phyloP scores from a whole-genome alignment of 2,888 invertebrate species.

The Morinoia aosen region DNA sequence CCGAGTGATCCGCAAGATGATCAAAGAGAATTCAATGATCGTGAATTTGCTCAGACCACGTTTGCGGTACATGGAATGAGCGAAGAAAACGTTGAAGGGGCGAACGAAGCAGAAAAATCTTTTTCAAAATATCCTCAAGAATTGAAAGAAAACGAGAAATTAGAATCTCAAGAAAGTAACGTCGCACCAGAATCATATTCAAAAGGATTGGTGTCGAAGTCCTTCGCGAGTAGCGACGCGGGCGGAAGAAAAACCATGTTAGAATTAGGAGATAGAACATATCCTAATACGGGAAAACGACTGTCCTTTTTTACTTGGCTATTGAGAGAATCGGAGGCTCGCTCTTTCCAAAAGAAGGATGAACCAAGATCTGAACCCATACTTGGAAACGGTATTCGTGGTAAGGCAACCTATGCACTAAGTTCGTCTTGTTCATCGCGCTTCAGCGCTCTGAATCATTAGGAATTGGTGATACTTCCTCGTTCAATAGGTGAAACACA shows the following conservation, averaged over 20 bases:
- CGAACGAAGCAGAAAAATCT: neutral
- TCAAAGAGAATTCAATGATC: neutral
- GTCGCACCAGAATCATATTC: neutral
- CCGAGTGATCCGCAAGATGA: neutral
- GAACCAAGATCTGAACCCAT: neutral
- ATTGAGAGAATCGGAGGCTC: neutral
- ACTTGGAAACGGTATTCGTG: neutral
- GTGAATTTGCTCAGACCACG: neutral
- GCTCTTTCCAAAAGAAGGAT: neutral
- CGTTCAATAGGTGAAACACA: neutral
- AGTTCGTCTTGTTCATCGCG: neutral
- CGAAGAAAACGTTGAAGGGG: neutral
- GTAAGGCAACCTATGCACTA: neutral
- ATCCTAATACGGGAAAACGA: neutral
- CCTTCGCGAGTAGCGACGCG: neutral
- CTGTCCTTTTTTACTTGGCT: neutral
- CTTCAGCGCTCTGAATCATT: neutral
- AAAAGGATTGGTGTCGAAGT: neutral
- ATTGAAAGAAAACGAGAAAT: neutral
- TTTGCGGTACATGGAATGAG: neutral
- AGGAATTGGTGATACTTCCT: neutral
- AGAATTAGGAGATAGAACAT: neutral
- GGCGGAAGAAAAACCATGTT: neutral
- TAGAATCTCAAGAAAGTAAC: neutral
- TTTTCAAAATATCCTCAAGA: neutral